phyloP scores from a whole-genome alignment of 92 coral and sea anemone genomes.

The Bergia sp. region DNA sequence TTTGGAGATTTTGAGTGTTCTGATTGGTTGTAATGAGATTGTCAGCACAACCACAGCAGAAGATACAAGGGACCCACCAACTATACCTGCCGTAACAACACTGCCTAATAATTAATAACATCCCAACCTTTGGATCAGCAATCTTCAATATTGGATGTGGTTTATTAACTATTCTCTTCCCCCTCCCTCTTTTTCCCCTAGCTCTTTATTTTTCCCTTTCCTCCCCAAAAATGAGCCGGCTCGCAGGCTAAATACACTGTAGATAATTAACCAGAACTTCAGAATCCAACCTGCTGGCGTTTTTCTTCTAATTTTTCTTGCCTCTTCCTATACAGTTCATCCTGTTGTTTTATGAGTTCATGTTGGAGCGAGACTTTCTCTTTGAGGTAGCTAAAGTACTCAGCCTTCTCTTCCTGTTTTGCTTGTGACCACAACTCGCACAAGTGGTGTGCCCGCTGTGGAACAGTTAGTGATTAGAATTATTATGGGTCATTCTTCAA shows the following conservation, averaged over 20 bases:
- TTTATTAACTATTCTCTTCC: too few species aligned
- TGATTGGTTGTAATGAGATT: too few species aligned
- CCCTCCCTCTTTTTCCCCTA: too few species aligned
- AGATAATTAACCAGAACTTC: background rate
- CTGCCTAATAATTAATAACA: too few species aligned
- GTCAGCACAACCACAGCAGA: too few species aligned
- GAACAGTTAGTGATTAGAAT: background rate
- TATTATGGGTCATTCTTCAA: background rate
- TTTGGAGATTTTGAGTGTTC: too few species aligned
- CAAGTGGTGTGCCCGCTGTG: conserved; percentile 74
- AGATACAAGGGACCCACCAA: too few species aligned
- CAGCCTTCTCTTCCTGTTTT: conserved; percentile 82
- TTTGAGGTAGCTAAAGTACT: conserved; percentile 71
- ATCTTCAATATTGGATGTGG: too few species aligned
- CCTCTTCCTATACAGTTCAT: conserved; percentile 65
- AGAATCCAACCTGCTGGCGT: conserved; percentile 56
- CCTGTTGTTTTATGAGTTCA: conserved; percentile 86
- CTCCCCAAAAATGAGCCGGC: too few species aligned
- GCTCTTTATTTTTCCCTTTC: too few species aligned
- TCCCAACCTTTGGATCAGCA: too few species aligned
- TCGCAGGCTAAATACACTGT: background rate
- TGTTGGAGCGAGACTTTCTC: conserved; percentile 91
- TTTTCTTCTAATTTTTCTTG: conserved; percentile 69
- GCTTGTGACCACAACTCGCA: conserved; percentile 91
- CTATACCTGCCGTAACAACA: too few species aligned